phyloP scores from a whole-genome alignment of 2,888 invertebrate genomes.

The Ecdyonurus torrentis region DNA sequence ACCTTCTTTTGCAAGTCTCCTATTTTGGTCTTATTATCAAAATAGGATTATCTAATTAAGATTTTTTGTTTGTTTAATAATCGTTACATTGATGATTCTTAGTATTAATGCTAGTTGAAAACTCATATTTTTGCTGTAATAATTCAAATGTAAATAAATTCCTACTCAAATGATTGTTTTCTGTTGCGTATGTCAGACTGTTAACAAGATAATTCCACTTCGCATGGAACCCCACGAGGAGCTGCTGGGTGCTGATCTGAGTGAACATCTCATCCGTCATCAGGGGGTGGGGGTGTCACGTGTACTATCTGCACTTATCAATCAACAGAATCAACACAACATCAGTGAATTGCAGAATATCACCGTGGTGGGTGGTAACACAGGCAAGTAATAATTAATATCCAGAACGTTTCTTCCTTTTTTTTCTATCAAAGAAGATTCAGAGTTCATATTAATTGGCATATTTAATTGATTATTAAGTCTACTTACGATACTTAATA shows the following conservation, averaged over 20 bases:
- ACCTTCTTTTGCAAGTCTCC: no score
- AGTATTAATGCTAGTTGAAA: background rate
- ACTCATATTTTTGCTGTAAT: no score
- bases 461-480: no score
- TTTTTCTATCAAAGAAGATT: no score
- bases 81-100: background rate
- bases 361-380: conserved; percentile 5
- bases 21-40: no score
- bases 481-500: no score
- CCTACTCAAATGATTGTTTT: background rate
- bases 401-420: no score
- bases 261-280: conserved; percentile 70
- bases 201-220: conserved; percentile 62
- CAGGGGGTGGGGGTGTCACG: conserved; percentile 20
- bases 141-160: no score
- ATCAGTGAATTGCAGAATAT: background rate
- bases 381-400: conserved; percentile 3
- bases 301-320: conserved; percentile 19
- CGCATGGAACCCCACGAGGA: conserved; percentile 77
- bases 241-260: conserved; percentile 72
- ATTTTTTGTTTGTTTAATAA: no score
- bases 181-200: conserved; percentile 23
- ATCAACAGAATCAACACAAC: background rate
- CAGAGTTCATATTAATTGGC: no score
- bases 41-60: no score